These are phyloP conservation scores for Hecatera dysodea DNA, from an alignment of 2,888 invertebrate species.

Conservation along the genomic window DNA sequence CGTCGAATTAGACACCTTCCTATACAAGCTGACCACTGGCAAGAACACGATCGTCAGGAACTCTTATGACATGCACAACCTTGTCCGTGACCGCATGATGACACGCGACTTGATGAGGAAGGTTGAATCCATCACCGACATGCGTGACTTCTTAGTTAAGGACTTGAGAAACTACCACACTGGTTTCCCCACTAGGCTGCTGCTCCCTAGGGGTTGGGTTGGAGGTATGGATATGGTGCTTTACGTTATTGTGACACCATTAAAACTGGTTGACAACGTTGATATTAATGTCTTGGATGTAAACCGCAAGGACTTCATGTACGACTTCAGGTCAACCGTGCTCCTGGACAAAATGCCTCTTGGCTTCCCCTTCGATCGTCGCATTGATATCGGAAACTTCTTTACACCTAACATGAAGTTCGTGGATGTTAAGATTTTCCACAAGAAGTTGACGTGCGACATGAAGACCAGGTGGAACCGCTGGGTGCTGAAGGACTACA, in stretches of 20 bases:
- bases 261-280: slow-evolving; percentile 84
- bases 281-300: slow-evolving; percentile 82
- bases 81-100: slow-evolving; percentile 92
- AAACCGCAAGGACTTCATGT: slow-evolving; percentile 83
- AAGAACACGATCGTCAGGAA: slow-evolving; percentile 92
- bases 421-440: slow-evolving; percentile 92
- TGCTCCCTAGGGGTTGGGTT: slow-evolving; percentile 93
- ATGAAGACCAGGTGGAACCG: slow-evolving; percentile 86
- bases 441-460: slow-evolving; percentile 88
- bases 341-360: slow-evolving; percentile 92
- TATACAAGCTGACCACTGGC: slow-evolving; percentile 92
- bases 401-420: slow-evolving; percentile 93
- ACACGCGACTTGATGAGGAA: slow-evolving; percentile 92
- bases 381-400: slow-evolving; percentile 91
- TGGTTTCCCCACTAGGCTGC: slow-evolving; percentile 93
- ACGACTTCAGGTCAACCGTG: slow-evolving; percentile 82
- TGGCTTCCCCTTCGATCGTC: slow-evolving; percentile 94
- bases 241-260: slow-evolving; percentile 92
- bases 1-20: slow-evolving; percentile 92
- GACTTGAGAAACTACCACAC: slow-evolving; percentile 89
- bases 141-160: slow-evolving; percentile 78
- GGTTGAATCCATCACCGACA: slow-evolving; percentile 89
- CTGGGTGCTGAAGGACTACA: slow-evolving; percentile 82
- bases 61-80: slow-evolving; percentile 92
- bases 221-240: slow-evolving; percentile 93